Base-by-base conservation (phyloP, 2,888 invertebrate species). In the Aphodius granarius region DNA sequence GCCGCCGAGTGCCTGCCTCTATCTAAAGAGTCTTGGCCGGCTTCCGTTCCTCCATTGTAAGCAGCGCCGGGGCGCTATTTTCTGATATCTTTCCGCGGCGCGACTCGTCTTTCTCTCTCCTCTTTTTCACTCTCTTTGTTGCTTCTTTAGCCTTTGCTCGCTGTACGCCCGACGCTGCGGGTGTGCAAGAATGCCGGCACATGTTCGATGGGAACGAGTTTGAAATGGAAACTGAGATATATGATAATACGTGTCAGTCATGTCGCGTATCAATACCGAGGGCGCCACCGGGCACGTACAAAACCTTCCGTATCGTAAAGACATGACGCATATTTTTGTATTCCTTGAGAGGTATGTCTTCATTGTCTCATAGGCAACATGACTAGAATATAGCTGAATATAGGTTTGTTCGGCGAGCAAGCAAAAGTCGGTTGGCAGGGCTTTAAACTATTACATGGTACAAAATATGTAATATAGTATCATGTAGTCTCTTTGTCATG, bases 201-300 rank as follows among this genome's bases (percentile, higher is more conserved):
- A 79, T 77, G 78, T 77, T 78, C 77, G 43, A 3, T 3, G 43
- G 43, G 18, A 72, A 77, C 76, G 77, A 77, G 77, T 77, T 78
- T 1, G 75, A 77, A 77, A 77, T 77, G 75, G 66, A 73, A 77
- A 72, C 77, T 73, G 75, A 73, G 77, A 77, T 79, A 77, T 80
- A 80, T 79, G 79, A 80, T 80, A 80, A 80, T 80, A 78, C 78
- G 78, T 77, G 79, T 80, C 80, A 80, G 79, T 79, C 79, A 79
- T 78, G 78, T 77, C 78, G 18, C 68, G 68, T 68, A 68, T 68
- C 68, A 21, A 68, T 22, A 21, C 20, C 20, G 68, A 20, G 22
- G 68, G 68, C 19, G 68, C 19, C 21, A 20, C 68, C 9, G 21
- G 22, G 68, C 21, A 68, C 22, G 68, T 22, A 68, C 68, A 21